A percentile compares a stretch with the other conserved stretches of the same genome.
Evolutionary conservation across 2,113 vertebrate species (phyloP).

Genomic region (Anhinga anhinga): DNA sequence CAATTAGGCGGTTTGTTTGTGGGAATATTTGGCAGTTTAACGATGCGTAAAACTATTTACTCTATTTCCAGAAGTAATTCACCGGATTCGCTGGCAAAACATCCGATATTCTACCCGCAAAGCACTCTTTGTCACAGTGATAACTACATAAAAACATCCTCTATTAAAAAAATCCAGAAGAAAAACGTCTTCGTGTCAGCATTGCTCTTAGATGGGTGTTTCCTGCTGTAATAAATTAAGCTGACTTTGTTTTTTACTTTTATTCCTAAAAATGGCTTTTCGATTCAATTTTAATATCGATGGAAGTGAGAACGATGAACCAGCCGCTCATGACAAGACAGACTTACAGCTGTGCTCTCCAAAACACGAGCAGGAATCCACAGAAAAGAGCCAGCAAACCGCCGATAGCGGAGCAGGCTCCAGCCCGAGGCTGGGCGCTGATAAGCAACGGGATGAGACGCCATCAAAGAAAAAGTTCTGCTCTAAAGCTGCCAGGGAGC

Average conservation of each 20-base stretch:
- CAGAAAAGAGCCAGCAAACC: background rate
- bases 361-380: background rate
- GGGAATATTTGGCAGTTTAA: background rate
- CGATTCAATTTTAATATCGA: conserved; percentile 75
- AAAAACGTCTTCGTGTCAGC: background rate
- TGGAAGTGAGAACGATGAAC: conserved; percentile 9
- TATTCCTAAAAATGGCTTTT: conserved; percentile 68
- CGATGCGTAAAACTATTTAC: background rate
- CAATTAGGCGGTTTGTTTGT: background rate
- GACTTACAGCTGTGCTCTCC: background rate
- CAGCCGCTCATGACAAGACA: background rate
- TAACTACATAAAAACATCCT: background rate
- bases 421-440: background rate
- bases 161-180: no score
- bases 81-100: background rate
- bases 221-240: background rate
- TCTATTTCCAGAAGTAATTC: background rate
- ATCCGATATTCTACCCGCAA: no score
- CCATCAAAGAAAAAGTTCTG: background rate
- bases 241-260: background rate
- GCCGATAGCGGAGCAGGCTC: background rate
- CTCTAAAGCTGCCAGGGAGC: conserved; percentile 66
- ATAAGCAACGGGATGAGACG: background rate
- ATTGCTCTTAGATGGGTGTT: background rate
- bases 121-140: background rate